Percentiles rank a stretch among this genome's conserved stretches.
Conservation (phyloP, 2,797 vertebrate genomes). For the Poeciliopsis infans region DNA sequence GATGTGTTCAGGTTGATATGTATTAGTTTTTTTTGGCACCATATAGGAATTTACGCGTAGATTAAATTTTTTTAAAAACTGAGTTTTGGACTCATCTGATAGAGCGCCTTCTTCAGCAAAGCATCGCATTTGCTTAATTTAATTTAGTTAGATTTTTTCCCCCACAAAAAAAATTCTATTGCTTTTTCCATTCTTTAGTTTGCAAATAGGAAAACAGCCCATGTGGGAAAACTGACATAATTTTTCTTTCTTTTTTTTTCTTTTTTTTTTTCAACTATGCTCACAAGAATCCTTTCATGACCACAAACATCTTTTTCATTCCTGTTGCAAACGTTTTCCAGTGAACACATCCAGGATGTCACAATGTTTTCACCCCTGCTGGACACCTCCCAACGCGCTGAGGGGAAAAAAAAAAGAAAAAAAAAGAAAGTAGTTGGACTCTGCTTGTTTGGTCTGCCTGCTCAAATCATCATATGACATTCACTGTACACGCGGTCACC, state of each 20-base stretch:
- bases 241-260: neutral
- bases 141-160: neutral
- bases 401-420: neutral
- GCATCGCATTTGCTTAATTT: neutral
- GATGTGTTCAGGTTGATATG: neutral
- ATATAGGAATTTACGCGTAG: neutral
- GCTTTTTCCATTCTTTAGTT: neutral
- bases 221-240: constrained; percentile 37
- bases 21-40: neutral
- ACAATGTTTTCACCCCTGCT: constrained; percentile 3
- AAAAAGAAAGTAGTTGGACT: neutral
- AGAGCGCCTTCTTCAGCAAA: neutral
- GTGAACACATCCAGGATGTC: constrained; percentile 9
- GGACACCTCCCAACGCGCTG: constrained; percentile 5
- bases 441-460: constrained; percentile 40
- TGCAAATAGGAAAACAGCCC: neutral
- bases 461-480: constrained; percentile 62
- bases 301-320: constrained; percentile 27
- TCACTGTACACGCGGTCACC: constrained; percentile 19
- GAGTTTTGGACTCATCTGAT: neutral
- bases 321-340: constrained; percentile 39
- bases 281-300: constrained; percentile 47
- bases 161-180: neutral
- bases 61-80: neutral
- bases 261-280: constrained; percentile 26